Evolutionary conservation across 1,140 invertebrate genomes (phyloP), one percentile per base, ranked within the genome.

Genomic region (Pararge aegeria): DNA sequence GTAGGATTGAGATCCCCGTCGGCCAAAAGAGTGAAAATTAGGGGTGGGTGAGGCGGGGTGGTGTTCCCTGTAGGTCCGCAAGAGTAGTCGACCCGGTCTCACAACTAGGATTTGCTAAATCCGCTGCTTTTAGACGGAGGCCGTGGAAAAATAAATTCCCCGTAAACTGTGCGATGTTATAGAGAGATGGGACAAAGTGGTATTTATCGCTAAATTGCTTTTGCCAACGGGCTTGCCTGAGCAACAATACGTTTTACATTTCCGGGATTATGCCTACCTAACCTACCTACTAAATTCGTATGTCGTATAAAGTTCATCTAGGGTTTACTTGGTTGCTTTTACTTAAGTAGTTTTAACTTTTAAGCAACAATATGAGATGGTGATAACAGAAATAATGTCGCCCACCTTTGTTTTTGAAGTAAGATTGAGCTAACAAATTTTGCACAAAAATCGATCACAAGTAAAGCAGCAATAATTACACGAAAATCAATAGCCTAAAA

Each of bases 51-150:
- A 67, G 64, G 64, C 64, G 70, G 64, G 80, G 76, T 74, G 80
- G 75, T 65, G 72, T 80, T 72, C 78, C 78, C 80, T 53, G 48
- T 62, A 62, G 54, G 50, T 62, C 61, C 75, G 80, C 80, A 80
- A 78, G 78, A 89, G 82, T 81, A 77, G 75, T 80, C 83, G 81
- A 86, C 86, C 77, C 82, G 80, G 80, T 77, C 80, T 75, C 72
- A 75, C 81, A 74, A 78, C 76, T 70, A 80, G 83, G 83, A 87
- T 84, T 84, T 83, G 76, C 75, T 80, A 84, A 86, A 87, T 85
- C 80, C 81, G 79, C 82, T 85, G 77, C 82, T 84, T 83, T 86
- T 80, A 76, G 65, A 64, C 59, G 50, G 74, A 57, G 49, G 71
- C 55, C 58, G 78, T 64, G 65, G 75, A 74, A 80, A 78, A 73